These are phyloP conservation scores for Microcebus jonahi DNA, from an alignment of 2,113 vertebrate genomes.

Conservation along the genomic window DNA sequence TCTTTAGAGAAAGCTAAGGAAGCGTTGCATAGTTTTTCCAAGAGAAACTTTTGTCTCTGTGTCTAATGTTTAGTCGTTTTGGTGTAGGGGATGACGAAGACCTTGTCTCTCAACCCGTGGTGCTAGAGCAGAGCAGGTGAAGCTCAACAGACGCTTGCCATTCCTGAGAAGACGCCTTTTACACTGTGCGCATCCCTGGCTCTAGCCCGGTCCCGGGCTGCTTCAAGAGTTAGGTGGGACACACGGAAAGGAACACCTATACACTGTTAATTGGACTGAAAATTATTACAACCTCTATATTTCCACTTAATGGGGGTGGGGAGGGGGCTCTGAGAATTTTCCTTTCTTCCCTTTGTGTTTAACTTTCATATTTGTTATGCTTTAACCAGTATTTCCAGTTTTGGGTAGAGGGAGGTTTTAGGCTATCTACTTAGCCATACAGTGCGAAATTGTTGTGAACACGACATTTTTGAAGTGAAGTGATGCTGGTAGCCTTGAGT, in stretches of 20 bases:
- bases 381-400: background rate
- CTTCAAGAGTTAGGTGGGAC: background rate
- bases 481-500: background rate
- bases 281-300: no score
- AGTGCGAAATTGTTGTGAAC: background rate
- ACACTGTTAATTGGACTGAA: no score
- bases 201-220: accelerated
- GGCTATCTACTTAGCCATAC: background rate
- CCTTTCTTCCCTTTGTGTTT: background rate
- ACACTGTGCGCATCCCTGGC: background rate
- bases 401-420: background rate
- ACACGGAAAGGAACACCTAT: no score
- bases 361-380: background rate
- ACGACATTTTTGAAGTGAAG: background rate
- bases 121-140: accelerated
- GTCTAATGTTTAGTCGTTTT: accelerated
- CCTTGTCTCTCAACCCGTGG: accelerated
- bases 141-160: accelerated
- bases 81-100: accelerated
- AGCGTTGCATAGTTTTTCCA: background rate
- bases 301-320: background rate
- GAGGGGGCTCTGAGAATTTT: background rate
- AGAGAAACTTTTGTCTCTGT: background rate
- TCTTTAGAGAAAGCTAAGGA: background rate
- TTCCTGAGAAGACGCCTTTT: background rate